A percentile compares a stretch with the other conserved stretches of the same genome.
Evolutionary conservation across 1,140 invertebrate species (phyloP).

Genomic region (Leucophenga varia): DNA sequence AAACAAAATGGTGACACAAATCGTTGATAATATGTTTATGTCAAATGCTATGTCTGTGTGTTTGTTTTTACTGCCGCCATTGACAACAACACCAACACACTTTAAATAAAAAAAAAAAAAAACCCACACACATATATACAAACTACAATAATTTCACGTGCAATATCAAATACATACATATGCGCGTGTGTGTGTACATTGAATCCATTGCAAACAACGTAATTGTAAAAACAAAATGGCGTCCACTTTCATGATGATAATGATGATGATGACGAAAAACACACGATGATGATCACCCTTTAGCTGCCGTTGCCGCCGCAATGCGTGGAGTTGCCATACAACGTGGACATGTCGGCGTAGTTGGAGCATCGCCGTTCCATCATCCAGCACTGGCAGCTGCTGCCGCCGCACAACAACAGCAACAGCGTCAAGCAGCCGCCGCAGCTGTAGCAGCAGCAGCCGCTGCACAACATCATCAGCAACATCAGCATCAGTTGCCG

Average conservation of each 20-base stretch:
- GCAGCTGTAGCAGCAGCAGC: conserved; percentile 62
- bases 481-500: conserved; percentile 49
- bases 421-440: conserved; percentile 61
- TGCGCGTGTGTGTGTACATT: too few species aligned
- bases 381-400: conserved; percentile 65
- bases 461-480: conserved; percentile 63
- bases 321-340: conserved; percentile 69
- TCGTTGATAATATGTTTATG: conserved; percentile 23
- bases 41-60: too few species aligned
- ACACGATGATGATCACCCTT: too few species aligned
- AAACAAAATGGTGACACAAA: conserved; percentile 45
- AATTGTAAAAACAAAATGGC: too few species aligned
- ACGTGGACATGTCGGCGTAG: conserved; percentile 63
- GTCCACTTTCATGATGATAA: too few species aligned
- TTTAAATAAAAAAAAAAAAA: conserved; percentile 33
- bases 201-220: too few species aligned
- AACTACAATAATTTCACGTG: too few species aligned
- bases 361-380: conserved; percentile 60
- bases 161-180: too few species aligned
- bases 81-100: too few species aligned
- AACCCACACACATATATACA: conserved; percentile 17
- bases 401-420: conserved; percentile 63
- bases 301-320: conserved; percentile 63
- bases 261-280: too few species aligned
- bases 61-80: too few species aligned